Percentiles rank a stretch among this genome's conserved stretches.
Evolutionary conservation across 2,888 invertebrate genomes (phyloP).

Genomic region (Sarcophaga carnaria): DNA sequence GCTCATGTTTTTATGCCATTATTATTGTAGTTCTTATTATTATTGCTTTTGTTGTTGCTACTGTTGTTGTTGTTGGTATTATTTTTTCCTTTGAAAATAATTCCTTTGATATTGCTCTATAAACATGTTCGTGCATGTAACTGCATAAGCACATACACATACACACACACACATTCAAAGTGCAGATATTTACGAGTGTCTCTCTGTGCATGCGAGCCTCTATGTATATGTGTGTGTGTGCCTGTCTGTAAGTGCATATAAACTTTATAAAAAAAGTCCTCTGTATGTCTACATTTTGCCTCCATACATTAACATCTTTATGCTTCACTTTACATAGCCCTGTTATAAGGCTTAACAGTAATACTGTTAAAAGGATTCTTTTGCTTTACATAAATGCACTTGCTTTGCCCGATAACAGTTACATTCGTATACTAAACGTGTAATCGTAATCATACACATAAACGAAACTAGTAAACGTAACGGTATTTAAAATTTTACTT

Average conservation of each 20-base stretch:
- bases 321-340: constrained; percentile 30
- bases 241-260: constrained; percentile 42
- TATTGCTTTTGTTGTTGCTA: constrained; percentile 14
- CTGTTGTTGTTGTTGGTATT: constrained; percentile 14
- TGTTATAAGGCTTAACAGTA: constrained; percentile 62
- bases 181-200: neutral
- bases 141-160: neutral
- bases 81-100: constrained; percentile 51
- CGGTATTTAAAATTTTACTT: neutral
- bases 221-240: constrained; percentile 31
- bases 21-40: constrained; percentile 30
- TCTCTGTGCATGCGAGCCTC: constrained; percentile 1
- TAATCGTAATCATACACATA: constrained; percentile 55
- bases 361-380: constrained; percentile 53
- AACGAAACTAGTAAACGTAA: constrained; percentile 26
- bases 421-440: constrained; percentile 68
- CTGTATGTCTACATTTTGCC: neutral
- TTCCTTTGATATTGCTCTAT: constrained; percentile 52
- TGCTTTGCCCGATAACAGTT: constrained; percentile 59
- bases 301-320: no score
- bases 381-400: constrained; percentile 68
- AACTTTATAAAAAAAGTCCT: constrained; percentile 10
- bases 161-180: neutral
- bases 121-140: constrained; percentile 9
- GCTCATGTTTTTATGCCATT: constrained; percentile 64